A percentile compares a stretch with the other conserved stretches of the same genome.
phyloP scores from a whole-genome alignment of 1,140 invertebrate genomes.

The Nephila pilipes region DNA sequence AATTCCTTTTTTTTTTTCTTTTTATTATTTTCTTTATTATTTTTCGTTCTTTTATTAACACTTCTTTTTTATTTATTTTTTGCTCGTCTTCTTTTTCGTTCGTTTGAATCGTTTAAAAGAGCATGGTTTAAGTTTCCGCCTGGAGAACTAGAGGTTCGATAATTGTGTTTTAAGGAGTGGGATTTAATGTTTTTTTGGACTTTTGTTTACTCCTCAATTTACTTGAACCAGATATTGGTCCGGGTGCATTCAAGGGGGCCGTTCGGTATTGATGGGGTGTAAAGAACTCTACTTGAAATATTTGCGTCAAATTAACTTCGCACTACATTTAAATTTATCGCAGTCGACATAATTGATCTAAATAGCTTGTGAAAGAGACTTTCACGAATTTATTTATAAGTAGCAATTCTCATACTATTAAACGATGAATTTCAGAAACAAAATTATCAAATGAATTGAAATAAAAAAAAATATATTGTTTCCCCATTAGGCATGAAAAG shows the following conservation, averaged over 20 bases:
- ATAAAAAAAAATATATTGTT: no score
- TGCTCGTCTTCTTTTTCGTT: constrained; percentile 37
- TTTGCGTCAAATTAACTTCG: no score
- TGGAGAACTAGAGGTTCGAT: constrained; percentile 1
- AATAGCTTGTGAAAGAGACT: no score
- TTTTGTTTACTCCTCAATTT: background rate
- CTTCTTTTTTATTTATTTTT: constrained; percentile 64
- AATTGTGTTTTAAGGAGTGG: constrained; percentile 1
- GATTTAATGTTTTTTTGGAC: background rate
- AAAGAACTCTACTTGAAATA: background rate
- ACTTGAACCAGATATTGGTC: background rate
- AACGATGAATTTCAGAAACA: no score
- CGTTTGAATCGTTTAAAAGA: constrained; percentile 49
- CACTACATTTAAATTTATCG: no score
- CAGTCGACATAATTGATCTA: no score
- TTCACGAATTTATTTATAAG: no score
- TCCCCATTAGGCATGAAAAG: no score
- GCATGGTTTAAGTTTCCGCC: constrained; percentile 39
- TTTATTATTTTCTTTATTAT: constrained; percentile 74
- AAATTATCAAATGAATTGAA: no score
- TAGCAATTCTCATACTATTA: no score
- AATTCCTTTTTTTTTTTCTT: constrained; percentile 66
- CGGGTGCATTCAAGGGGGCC: background rate
- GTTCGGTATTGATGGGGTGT: background rate
- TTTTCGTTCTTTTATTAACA: constrained; percentile 77